These are phyloP conservation scores for Nemoura dubitans DNA, from an alignment of 2,888 invertebrate genomes.

Conservation along the genomic window DNA sequence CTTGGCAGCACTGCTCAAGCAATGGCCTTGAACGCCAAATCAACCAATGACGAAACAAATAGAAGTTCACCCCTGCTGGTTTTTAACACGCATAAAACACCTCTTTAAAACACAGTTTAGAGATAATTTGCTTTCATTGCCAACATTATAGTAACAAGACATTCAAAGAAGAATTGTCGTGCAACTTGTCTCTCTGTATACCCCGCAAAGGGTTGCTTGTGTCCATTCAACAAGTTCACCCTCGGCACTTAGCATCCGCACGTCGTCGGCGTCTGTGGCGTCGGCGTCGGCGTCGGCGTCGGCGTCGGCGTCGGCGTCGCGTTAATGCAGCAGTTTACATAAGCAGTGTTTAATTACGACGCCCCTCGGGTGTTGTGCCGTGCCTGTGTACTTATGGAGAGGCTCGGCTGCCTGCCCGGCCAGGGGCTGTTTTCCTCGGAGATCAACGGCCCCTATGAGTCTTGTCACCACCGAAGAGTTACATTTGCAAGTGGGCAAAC, in stretches of 20 bases:
- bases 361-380: background rate
- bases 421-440: background rate
- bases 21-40: no score
- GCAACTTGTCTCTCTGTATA: no score
- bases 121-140: no score
- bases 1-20: no score
- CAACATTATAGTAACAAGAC: no score
- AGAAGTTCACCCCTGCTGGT: no score
- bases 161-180: no score
- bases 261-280: background rate
- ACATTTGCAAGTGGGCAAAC: background rate
- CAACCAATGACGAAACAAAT: no score
- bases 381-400: background rate
- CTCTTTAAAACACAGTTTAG: no score
- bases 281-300: background rate
- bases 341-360: slow-evolving; percentile 22
- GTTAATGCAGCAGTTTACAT: slow-evolving; percentile 16
- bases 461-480: background rate
- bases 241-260: background rate
- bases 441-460: background rate
- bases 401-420: background rate
- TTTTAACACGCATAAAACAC: no score
- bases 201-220: no score
- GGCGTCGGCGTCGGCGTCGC: background rate
- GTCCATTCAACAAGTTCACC: slow-evolving; percentile 16